phyloP scores from a whole-genome alignment of 2,888 invertebrate species.

The Philonicus albiceps region DNA sequence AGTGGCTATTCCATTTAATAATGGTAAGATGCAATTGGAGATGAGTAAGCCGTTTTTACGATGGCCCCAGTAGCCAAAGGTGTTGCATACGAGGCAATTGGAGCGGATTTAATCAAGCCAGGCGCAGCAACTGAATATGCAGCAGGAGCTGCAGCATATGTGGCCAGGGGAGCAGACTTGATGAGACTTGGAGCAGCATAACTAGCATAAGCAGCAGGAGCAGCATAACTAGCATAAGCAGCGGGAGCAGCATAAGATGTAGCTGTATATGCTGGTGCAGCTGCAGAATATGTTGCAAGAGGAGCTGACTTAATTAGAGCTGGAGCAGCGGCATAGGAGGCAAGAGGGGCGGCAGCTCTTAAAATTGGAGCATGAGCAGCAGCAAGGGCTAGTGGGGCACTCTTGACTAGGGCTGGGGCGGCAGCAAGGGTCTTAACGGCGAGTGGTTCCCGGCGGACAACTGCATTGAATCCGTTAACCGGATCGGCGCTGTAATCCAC shows the following conservation, averaged over 20 bases:
- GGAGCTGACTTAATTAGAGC: constrained; percentile 37
- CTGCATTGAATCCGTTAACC: constrained; percentile 60
- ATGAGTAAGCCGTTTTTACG: constrained; percentile 19
- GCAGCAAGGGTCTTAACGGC: constrained; percentile 46
- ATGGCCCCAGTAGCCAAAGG: constrained; percentile 48
- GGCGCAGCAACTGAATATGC: constrained; percentile 37
- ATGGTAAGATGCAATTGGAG: not conserved
- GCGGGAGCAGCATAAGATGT: constrained; percentile 2
- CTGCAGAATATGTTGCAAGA: not conserved
- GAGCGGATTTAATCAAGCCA: constrained; percentile 43
- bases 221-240: constrained; percentile 31
- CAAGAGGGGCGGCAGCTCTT: not conserved
- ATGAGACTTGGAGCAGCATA: not conserved
- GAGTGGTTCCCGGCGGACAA: constrained; percentile 55
- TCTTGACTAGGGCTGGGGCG: constrained; percentile 46
- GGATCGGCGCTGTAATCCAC: constrained; percentile 60
- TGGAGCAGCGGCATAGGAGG: not conserved
- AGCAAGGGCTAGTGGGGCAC: not conserved
- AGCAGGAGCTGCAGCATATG: constrained; percentile 55
- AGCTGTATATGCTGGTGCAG: not conserved
- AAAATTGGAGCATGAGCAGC: not conserved
- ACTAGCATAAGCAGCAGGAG: constrained; percentile 25
- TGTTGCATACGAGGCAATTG: constrained; percentile 41
- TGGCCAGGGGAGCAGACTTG: constrained; percentile 47
- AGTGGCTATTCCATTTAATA: not conserved